Base-by-base conservation (phyloP, 2,113 vertebrate species). In the Lepus europaeus region DNA sequence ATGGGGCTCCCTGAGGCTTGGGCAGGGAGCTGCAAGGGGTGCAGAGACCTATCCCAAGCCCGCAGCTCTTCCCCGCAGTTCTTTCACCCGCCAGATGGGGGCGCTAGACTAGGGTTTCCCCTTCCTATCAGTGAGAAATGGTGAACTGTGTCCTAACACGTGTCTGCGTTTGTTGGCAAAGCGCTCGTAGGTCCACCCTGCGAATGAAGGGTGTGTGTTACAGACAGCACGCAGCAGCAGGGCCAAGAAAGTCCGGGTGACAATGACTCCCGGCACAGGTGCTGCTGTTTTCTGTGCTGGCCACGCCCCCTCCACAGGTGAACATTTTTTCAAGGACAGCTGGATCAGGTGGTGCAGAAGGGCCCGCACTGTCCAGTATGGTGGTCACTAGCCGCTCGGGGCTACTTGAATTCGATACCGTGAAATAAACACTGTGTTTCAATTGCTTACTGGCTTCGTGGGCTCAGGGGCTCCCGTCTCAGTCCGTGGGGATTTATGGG, bases 311-410 rank as follows among this genome's bases (percentile, higher is more conserved):
- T n/a, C 25, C 29, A 29, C 36, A 14, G 6, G 5, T 27, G 36
- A 79, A 33, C 6, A 8, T 63, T 81, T 22, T 20, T 87, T 86
- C 25, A 11, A 12, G 61, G 59, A 61, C 39, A 29, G 3, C 39
- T 9, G 72, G 53, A 69, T 33, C 59, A 61, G 51, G 27, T 12
- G 39, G 22, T 17, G 49, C 12, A 5, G 51, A 13, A 25, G 31
- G 61, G n/a, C 17, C 2, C 10, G 8, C 0, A 2, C 16, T 0
- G 6, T 68, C 76, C 33, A 20, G 0, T 3, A 10, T 2, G 23
- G 31, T 23, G 16, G 64, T 19, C 31, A 12, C 1, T 23, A 59
- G 69, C 51, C 76, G 4, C 9, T 1, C 2, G 14, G n/a, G 31
- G 31, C 49, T 74, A 6, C 53, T 87, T 53, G 27, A 68, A 64